These are phyloP conservation scores for Rhodeus uyekii DNA, from an alignment of 2,797 vertebrate species.

Conservation along the genomic window DNA sequence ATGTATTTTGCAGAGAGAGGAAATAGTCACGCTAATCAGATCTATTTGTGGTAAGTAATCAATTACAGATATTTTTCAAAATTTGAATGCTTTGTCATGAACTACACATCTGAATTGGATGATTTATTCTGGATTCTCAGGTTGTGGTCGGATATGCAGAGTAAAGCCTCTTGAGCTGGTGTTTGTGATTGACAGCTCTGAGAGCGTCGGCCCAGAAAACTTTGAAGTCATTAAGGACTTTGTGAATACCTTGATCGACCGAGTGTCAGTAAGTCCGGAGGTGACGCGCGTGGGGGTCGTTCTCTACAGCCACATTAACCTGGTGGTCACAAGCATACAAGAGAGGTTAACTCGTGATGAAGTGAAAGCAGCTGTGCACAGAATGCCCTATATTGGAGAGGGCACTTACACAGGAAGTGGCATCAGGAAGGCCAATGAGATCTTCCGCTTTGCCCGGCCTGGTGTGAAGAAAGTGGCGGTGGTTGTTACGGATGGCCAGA, in stretches of 20 bases:
- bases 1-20: conserved; percentile 77
- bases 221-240: conserved; percentile 84
- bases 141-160: conserved; percentile 66
- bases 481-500: conserved; percentile 86
- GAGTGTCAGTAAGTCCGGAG: conserved; percentile 64
- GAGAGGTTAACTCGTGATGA: conserved; percentile 71
- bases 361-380: conserved; percentile 75
- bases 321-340: conserved; percentile 74
- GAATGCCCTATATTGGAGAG: conserved; percentile 85
- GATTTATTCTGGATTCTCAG: conserved; percentile 49
- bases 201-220: conserved; percentile 84
- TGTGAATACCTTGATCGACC: conserved; percentile 80
- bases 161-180: conserved; percentile 81
- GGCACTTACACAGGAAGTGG: conserved; percentile 85
- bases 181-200: conserved; percentile 91
- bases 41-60: conserved; percentile 86
- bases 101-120: background rate
- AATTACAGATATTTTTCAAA: background rate
- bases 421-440: conserved; percentile 71
- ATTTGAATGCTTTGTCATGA: background rate
- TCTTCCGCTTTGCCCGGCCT: conserved; percentile 70
- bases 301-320: conserved; percentile 84
- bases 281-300: conserved; percentile 78
- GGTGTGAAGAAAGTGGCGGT: conserved; percentile 81
- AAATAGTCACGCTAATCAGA: conserved; percentile 83